A percentile compares a stretch with the other conserved stretches of the same genome.
Conservation (phyloP, 2,113 vertebrate species). For the Neolamprologus sp. region DNA sequence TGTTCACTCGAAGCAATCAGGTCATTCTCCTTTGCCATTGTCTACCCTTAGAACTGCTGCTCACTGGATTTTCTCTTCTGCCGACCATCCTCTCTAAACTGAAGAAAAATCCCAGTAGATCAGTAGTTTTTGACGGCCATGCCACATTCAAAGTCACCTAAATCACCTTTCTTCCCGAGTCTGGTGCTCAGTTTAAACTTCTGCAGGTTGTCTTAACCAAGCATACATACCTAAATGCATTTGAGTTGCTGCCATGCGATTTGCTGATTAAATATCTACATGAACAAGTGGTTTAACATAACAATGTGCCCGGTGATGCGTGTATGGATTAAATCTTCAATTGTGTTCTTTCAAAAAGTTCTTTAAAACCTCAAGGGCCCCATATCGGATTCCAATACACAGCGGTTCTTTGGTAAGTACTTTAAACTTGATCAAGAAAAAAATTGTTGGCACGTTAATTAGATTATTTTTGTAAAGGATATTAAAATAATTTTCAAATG, state of each 20-base stretch:
- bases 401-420: neutral
- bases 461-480: neutral
- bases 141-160: neutral
- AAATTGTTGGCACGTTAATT: neutral
- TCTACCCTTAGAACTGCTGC: neutral
- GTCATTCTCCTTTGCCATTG: neutral
- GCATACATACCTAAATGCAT: neutral
- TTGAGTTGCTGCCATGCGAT: neutral
- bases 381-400: neutral
- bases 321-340: neutral
- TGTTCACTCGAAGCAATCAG: neutral
- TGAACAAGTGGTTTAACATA: neutral
- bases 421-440: neutral
- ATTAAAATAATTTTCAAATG: neutral
- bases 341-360: neutral
- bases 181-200: neutral
- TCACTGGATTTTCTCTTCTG: neutral
- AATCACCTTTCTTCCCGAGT: neutral
- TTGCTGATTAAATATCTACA: neutral
- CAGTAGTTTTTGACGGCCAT: neutral
- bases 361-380: neutral
- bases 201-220: neutral
- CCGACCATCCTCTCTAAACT: neutral
- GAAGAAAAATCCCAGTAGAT: neutral
- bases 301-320: fast-evolving